Percentiles rank a stretch among this genome's conserved stretches.
phyloP scores from a whole-genome alignment of 2,888 invertebrate genomes.

The Chloroclystis v-ata region DNA sequence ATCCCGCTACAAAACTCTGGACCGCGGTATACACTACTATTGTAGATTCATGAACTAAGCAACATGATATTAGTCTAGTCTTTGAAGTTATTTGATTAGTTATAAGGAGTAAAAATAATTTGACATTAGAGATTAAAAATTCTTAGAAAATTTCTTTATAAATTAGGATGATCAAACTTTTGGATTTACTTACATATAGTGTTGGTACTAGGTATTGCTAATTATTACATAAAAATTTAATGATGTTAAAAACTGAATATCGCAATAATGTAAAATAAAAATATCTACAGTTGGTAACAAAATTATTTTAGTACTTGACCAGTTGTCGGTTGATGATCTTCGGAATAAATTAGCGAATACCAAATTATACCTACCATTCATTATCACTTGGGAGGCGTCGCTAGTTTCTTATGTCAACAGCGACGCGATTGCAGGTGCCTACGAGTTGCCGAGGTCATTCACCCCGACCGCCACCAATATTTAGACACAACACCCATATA shows the following conservation, averaged over 20 bases:
- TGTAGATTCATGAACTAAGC: conserved; percentile 33
- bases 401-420: conserved; percentile 67
- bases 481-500: conserved; percentile 61
- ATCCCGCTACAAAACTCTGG: conserved; percentile 54
- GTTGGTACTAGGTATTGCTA: too few species aligned
- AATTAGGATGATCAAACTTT: too few species aligned
- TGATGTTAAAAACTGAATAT: too few species aligned
- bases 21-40: conserved; percentile 53
- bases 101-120: too few species aligned
- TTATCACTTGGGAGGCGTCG: conserved; percentile 64
- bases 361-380: conserved; percentile 37
- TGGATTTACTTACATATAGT: too few species aligned
- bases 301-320: too few species aligned
- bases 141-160: too few species aligned
- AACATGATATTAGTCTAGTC: conserved; percentile 32
- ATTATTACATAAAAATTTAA: too few species aligned
- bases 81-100: too few species aligned
- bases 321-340: background rate
- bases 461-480: conserved; percentile 67
- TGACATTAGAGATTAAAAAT: too few species aligned
- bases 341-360: background rate
- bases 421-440: conserved; percentile 72
- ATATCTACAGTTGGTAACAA: background rate
- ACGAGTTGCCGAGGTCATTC: conserved; percentile 54
- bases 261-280: too few species aligned